phyloP scores from a whole-genome alignment of 2,797 vertebrate species.

The Sebastolobus altivelis region DNA sequence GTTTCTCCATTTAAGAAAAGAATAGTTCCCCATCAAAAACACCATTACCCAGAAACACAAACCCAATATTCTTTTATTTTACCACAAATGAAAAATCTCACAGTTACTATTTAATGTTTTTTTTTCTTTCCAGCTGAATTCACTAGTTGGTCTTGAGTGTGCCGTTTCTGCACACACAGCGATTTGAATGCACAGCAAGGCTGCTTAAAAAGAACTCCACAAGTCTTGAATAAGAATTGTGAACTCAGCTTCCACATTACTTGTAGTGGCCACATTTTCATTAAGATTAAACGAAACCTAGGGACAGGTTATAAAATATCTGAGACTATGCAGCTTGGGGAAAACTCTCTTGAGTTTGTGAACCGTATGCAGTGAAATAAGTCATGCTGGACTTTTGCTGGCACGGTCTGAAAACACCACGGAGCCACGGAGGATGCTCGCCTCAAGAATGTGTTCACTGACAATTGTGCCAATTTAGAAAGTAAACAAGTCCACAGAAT shows the following conservation, averaged over 20 bases:
- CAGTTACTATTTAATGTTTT: neutral
- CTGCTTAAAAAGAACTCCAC: neutral
- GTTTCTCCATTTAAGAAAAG: constrained; percentile 18
- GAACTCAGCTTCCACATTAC: constrained; percentile 11
- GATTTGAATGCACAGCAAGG: constrained; percentile 11
- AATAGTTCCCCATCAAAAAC: neutral
- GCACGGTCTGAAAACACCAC: constrained; percentile 34
- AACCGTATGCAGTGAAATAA: constrained; percentile 34
- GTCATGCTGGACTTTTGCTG: constrained; percentile 39
- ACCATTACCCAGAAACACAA: constrained; percentile 20
- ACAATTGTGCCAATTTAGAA: constrained; percentile 62
- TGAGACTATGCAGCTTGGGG: neutral
- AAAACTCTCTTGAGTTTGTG: neutral
- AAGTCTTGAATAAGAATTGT: constrained; percentile 12
- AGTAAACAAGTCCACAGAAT: constrained; percentile 67
- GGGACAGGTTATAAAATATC: neutral
- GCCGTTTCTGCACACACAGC: constrained; percentile 16
- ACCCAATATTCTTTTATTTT: constrained; percentile 28
- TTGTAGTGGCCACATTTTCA: neutral
- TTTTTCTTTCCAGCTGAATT: constrained; percentile 17
- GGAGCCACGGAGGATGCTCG: constrained; percentile 22
- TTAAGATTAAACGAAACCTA: neutral
- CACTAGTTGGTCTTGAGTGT: neutral
- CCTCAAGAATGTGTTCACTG: constrained; percentile 49
- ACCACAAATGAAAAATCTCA: neutral